A percentile compares a stretch with the other conserved stretches of the same genome.
Conservation (phyloP, 2,888 invertebrate genomes). For the Euspilapteryx auroguttella region DNA sequence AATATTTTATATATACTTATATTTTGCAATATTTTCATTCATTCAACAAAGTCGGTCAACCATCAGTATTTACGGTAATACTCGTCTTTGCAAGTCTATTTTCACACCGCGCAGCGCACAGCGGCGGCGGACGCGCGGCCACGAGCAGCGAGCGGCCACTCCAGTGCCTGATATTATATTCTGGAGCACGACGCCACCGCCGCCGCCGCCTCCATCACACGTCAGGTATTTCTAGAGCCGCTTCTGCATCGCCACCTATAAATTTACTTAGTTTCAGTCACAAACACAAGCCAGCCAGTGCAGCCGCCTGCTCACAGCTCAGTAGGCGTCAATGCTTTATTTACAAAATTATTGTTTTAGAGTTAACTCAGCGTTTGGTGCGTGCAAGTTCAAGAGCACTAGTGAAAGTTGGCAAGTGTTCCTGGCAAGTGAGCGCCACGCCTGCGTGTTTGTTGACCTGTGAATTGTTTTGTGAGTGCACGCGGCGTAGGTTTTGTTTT, state of each 20-base stretch:
- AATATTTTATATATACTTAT: too few species aligned
- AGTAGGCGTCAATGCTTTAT: slow-evolving; percentile 1
- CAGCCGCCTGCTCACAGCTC: slow-evolving; percentile 36
- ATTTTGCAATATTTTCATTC: too few species aligned
- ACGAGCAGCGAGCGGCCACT: slow-evolving; percentile 16
- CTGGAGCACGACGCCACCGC: slow-evolving; percentile 54
- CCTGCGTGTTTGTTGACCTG: too few species aligned
- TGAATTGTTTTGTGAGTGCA: too few species aligned
- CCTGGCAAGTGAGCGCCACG: too few species aligned
- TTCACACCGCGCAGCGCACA: slow-evolving; percentile 28
- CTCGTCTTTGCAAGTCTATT: slow-evolving; percentile 43
- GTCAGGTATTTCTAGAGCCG: slow-evolving; percentile 59
- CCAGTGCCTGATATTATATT: slow-evolving; percentile 56
- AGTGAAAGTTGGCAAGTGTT: too few species aligned
- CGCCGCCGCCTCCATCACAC: slow-evolving; percentile 50
- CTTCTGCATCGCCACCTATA: slow-evolving; percentile 42
- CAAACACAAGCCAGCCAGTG: slow-evolving; percentile 37
- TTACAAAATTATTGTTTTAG: too few species aligned
- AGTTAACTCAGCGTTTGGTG: too few species aligned
- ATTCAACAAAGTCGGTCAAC: slow-evolving; percentile 25
- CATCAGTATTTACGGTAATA: slow-evolving; percentile 41
- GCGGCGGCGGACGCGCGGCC: slow-evolving; percentile 16
- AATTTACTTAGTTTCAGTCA: slow-evolving; percentile 50
- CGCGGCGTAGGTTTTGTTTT: too few species aligned
- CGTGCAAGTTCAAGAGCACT: slow-evolving; percentile 9